Evolutionary conservation across 1,140 invertebrate genomes (phyloP).

Genomic region (Coenobita brevimanus): DNA sequence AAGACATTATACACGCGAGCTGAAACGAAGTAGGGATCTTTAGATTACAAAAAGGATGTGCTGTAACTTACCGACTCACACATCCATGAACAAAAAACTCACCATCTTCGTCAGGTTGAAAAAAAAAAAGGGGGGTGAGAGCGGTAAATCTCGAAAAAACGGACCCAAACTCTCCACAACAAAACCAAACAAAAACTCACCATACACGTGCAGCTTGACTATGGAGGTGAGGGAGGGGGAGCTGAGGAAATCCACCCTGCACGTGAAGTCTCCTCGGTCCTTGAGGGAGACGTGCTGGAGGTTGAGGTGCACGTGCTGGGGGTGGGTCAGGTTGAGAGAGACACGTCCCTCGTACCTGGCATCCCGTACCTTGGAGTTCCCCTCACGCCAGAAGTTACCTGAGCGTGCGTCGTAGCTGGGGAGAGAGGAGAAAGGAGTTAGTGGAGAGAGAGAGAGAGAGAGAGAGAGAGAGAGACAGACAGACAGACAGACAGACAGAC

Average conservation of each 20-base stretch:
- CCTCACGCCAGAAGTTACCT: slow-evolving; percentile 41
- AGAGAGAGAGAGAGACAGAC: neutral
- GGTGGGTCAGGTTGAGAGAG: slow-evolving; percentile 45
- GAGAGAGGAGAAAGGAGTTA: neutral
- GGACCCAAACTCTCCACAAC: no score
- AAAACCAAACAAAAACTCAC: no score
- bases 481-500: neutral
- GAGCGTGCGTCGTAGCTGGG: slow-evolving; percentile 38
- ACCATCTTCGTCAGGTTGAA: no score
- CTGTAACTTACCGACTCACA: no score
- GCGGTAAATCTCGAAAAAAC: no score
- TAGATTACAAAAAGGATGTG: no score
- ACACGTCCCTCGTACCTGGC: slow-evolving; percentile 37
- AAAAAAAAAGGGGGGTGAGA: no score
- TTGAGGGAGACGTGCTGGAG: slow-evolving; percentile 30
- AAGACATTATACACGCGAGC: no score
- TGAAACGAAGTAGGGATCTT: no score
- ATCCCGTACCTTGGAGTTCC: slow-evolving; percentile 27
- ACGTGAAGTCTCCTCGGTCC: slow-evolving; percentile 40
- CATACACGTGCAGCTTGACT: slow-evolving; percentile 40
- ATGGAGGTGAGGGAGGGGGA: slow-evolving; percentile 36
- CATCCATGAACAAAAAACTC: no score
- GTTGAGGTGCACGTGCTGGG: slow-evolving; percentile 35
- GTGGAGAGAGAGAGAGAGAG: neutral
- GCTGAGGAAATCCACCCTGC: slow-evolving; percentile 39